A percentile compares a stretch with the other conserved stretches of the same genome.
Evolutionary conservation across 2,888 invertebrate genomes (phyloP).

Genomic region (Eilema griseolum): DNA sequence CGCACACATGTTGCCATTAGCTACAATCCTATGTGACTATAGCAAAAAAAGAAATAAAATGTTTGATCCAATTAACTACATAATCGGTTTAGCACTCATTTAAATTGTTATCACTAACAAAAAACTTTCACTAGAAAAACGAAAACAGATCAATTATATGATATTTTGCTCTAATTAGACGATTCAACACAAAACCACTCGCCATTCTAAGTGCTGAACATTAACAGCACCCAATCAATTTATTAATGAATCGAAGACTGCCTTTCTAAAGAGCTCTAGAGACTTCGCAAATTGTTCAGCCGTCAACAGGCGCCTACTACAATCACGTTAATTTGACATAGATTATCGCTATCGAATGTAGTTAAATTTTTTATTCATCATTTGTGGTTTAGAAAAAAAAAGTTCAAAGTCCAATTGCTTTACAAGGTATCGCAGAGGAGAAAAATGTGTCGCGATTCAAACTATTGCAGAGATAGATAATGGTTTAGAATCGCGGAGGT

Average conservation of each 20-base stretch:
- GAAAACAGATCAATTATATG: constrained; percentile 2
- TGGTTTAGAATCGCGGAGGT: no score
- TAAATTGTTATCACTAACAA: constrained; percentile 9
- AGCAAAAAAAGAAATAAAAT: background rate
- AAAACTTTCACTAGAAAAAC: constrained; percentile 15
- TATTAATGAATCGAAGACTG: constrained; percentile 56
- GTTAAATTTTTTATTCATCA: background rate
- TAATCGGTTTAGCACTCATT: background rate
- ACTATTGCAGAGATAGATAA: no score
- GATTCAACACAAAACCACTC: background rate
- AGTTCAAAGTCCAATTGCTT: constrained; percentile 3
- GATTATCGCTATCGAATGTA: background rate
- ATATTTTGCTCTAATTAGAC: constrained; percentile 22
- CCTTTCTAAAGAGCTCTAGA: constrained; percentile 54
- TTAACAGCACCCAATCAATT: constrained; percentile 59
- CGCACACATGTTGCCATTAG: no score
- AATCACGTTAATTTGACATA: constrained; percentile 10
- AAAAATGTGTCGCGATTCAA: background rate
- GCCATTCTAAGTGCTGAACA: constrained; percentile 22
- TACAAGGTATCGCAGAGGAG: background rate
- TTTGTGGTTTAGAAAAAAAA: background rate
- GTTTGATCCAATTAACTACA: background rate
- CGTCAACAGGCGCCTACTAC: constrained; percentile 9
- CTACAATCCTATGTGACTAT: background rate
- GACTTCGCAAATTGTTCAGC: constrained; percentile 40